Evolutionary conservation across 35 echinoderm and acorn worm species (phyloP).

Genomic region (Heliocidaris tuberculata): DNA sequence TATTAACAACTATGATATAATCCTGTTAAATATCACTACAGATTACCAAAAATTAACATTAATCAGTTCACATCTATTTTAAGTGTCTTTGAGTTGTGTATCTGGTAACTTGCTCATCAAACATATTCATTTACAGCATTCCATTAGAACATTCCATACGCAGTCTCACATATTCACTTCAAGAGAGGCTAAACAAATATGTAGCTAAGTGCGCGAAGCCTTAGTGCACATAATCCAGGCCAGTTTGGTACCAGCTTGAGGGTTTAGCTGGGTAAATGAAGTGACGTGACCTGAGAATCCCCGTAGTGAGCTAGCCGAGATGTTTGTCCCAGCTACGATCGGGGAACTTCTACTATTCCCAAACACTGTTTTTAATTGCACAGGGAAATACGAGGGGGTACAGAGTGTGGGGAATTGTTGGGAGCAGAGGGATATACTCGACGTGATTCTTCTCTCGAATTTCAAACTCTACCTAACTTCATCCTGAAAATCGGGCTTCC

Average conservation of each 20-base stretch:
- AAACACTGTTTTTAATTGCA: background rate
- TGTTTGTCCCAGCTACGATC: background rate
- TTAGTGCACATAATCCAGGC: conserved; percentile 9
- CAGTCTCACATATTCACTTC: background rate
- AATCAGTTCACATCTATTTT: background rate
- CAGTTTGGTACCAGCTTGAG: background rate
- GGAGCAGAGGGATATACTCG: background rate
- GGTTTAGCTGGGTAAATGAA: conserved; percentile 10
- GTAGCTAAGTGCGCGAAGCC: background rate
- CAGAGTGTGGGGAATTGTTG: background rate
- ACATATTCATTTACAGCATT: background rate
- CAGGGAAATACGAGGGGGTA: background rate
- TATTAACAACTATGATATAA: background rate
- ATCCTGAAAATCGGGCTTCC: background rate
- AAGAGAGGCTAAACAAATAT: conserved; percentile 25
- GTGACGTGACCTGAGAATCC: background rate
- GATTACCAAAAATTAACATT: background rate
- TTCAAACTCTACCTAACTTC: background rate
- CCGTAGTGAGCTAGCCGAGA: background rate
- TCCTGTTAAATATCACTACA: background rate
- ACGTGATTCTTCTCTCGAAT: background rate
- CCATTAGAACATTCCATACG: background rate
- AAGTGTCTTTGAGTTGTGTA: background rate
- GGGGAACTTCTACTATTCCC: background rate
- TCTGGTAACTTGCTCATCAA: background rate